Evolutionary conservation across 2,797 vertebrate genomes (phyloP), one percentile per base, ranked within the genome.

Genomic region (Neosilurus mollespiculum): DNA sequence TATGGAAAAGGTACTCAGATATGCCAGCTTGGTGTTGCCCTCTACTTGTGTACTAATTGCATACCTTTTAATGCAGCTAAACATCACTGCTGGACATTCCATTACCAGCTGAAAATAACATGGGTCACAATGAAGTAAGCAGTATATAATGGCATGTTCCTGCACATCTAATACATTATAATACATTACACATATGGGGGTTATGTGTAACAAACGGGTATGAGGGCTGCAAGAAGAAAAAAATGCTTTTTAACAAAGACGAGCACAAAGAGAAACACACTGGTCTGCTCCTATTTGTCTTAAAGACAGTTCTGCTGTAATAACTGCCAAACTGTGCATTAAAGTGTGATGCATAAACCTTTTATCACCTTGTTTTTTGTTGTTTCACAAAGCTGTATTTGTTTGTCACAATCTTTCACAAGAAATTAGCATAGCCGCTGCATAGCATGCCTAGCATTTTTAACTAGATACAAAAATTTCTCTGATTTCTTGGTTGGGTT

Each of bases 231-330:
- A 62, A 80, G 73, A 85, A 80, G 78, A 88, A 87, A 81, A 37
- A 59, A 59, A 56, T 18, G 53, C 18, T 9, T 77, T 77, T 77
- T 61, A 43, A 80, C 75, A 80, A 84, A 89, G 78, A 75, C 89
- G 81, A 89, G 88, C 89, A 85, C 85, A 90, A 84, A 89, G 86
- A 88, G 80, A 90, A 88, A 90, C 76, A 90, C 90, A 92, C 91
- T 91, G 91, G 88, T 85, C 85, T 91, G 86, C 85, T 81, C 86
- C 85, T 82, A 82, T 76, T 89, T 87, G 87, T 88, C 79, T 83
- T 85, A 89, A 84, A 90, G 62, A 86, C 82, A 87, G 81, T 77
- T 89, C 88, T 90, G 89, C 89, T 92, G 89, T 87, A 87, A 88
- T 83, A 69, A 70, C 85, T 87, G 87, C 58, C 77, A 75, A 7